Percentiles rank a stretch among this genome's conserved stretches.
Evolutionary conservation across 1,140 invertebrate genomes (phyloP).

Genomic region (Nasonia vitripennis): DNA sequence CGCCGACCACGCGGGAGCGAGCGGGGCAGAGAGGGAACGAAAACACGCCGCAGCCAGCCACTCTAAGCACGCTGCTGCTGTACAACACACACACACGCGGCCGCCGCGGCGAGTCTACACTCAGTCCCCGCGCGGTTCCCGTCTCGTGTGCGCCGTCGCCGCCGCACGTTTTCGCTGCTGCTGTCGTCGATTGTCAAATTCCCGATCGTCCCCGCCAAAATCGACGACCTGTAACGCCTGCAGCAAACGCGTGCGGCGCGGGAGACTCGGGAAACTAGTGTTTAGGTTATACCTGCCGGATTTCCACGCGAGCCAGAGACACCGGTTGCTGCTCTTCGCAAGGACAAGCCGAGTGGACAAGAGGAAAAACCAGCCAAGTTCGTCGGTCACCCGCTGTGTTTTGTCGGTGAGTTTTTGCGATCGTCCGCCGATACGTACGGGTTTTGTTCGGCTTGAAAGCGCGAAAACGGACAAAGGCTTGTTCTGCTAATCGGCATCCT

Average conservation of each 20-base stretch:
- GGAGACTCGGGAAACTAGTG: background rate
- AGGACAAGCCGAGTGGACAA: too few species aligned
- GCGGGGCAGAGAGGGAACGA: conserved; percentile 21
- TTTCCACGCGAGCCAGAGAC: too few species aligned
- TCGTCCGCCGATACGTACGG: too few species aligned
- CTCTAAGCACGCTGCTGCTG: conserved; percentile 27
- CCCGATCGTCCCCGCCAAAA: background rate
- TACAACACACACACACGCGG: conserved; percentile 15
- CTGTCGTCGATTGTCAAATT: background rate
- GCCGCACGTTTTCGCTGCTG: background rate
- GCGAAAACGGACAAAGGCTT: too few species aligned
- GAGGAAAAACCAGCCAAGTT: too few species aligned
- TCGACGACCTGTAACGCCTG: background rate
- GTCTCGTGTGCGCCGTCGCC: background rate
- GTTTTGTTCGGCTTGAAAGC: too few species aligned
- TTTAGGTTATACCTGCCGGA: too few species aligned
- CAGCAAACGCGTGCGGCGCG: background rate
- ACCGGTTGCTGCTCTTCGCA: too few species aligned
- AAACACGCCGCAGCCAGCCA: conserved; percentile 16
- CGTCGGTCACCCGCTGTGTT: too few species aligned
- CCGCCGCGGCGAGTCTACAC: background rate
- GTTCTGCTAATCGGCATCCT: too few species aligned
- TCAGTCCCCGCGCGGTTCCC: background rate
- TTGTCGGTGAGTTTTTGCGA: too few species aligned
- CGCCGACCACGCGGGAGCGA: background rate